Base-by-base conservation (phyloP, 2,797 vertebrate species). In the Onychomys arenicola region DNA sequence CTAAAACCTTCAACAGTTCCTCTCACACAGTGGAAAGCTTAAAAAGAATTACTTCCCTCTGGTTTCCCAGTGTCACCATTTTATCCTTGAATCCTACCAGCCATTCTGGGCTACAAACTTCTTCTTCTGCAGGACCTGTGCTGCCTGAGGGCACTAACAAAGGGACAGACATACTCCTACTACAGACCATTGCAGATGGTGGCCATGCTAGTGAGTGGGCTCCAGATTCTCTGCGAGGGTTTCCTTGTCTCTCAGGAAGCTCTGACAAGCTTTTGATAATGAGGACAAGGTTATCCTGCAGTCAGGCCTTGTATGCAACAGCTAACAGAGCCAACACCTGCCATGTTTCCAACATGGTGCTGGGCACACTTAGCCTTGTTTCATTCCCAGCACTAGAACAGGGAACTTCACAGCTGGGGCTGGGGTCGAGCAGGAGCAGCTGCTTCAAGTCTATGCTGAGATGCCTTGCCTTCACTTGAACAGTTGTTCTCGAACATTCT, bases 201-300 rank as follows among this genome's bases (percentile, higher is more conserved):
- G 91, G 81, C 3, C 52, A 27, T 65, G 82, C 71, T 9, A 40
- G 59, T 80, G 88, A 65, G 90, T 43, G 73, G 91, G 57, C 17
- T 71, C 82, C 89, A 59, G n/a, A 34, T 87, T 86, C 90, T 75
- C 90, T 75, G 63, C 69, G 25, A 88, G 59, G 37, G n/a, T 89
- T 73, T 59, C 43, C 13, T 49, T 82, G 57, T 43, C 65, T 67
- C 55, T 25, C 21, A 61, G 85, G 49, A 12, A 29, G 63, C 57
- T 67, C 5, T 75, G n/a, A 87, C 57, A 78, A 37, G 55, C n/a
- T 19, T 78, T 43, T 27, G 13, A 86, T 40, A 89, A 90, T 12
- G 34, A 49, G 40, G n/a, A 82, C 77, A 43, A 89, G 40, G 49
- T 43, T 89, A 57, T 59, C 61, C 71, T 90, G 46, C 19, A 21